These are phyloP conservation scores for Pelagia noctiluca DNA, from an alignment of 30 jellyfish, hydroid and myxozoan genomes.

Conservation along the genomic window DNA sequence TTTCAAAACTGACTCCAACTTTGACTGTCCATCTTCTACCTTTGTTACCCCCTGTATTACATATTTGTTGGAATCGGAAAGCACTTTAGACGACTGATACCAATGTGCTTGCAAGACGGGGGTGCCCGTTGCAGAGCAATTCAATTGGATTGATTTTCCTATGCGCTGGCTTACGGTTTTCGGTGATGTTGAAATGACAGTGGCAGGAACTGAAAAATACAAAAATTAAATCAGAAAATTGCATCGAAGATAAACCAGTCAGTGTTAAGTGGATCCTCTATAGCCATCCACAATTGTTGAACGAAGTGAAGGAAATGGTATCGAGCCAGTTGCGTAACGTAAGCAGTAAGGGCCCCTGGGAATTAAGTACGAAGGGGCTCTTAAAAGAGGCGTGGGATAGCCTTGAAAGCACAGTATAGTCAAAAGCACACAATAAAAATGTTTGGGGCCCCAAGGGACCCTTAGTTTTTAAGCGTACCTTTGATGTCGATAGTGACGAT, in stretches of 20 bases:
- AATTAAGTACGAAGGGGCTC: too few relatives aligned
- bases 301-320: background rate
- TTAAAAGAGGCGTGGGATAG: too few relatives aligned
- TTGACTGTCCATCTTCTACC: constrained; percentile 56
- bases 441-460: background rate
- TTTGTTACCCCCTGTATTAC: background rate
- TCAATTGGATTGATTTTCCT: constrained; percentile 50
- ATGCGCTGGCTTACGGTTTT: constrained; percentile 46
- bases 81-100: constrained; percentile 57
- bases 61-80: constrained; percentile 49
- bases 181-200: constrained; percentile 40
- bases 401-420: too few relatives aligned
- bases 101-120: constrained; percentile 66
- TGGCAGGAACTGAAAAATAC: constrained; percentile 84
- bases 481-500: constrained; percentile 63
- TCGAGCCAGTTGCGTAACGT: background rate
- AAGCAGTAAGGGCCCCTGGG: too few relatives aligned
- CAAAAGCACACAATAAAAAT: too few relatives aligned
- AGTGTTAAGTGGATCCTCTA: too few relatives aligned
- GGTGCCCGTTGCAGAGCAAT: constrained; percentile 85
- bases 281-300: too few relatives aligned
- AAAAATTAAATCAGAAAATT: background rate
- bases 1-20: constrained; percentile 68
- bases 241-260: background rate
- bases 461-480: constrained; percentile 35